Base-by-base conservation (phyloP, 2,113 vertebrate genomes). In the Lepisosteus oculatus region DNA sequence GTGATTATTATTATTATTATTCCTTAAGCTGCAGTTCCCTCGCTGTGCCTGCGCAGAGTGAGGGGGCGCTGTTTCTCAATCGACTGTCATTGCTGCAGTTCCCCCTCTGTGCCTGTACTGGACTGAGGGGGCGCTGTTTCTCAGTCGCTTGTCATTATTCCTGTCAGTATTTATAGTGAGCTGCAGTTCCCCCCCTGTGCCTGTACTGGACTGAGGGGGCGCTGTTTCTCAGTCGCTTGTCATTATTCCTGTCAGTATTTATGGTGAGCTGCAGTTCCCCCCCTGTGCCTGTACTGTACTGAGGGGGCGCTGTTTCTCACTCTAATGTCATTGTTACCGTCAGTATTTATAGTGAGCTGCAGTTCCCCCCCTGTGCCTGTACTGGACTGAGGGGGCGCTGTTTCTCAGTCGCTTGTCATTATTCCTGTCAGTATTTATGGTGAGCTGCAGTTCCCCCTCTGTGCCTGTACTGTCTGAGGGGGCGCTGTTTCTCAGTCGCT, bases 1-100 rank as follows among this genome's bases (percentile, higher is more conserved):
- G 84, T 88, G 82, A 86, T 82, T 80, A 68, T 87, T 84, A 89
- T 89, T 87, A 88, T 90, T 86, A 83, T 81, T 89, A 90, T 87
- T 88, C 47, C 5, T 68, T 55, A 54, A 61, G 13, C 54, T 61
- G 61, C 42, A 74, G 69, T 72, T 77, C 79, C 68, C 43, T 4
- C 59, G 54, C 73, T 71, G 74, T 61, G 74, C 72, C 78, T 71
- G 8, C 2, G 41, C 61, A 68, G 76, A 68, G 55, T 44, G 4
- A 57, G 51, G 8, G 14, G 67, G 75, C 63, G 69, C 56, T 56
- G 12, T 67, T 47, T 55, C 64, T 57, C 47, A 2, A 1, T 51
- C 5, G 1, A 83, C 81, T 89, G 90, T 87, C 88, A 86, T 88
- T 80, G 11, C 47, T 61, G 65, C 41, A 74, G 68, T 72, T 77